Conservation (phyloP, 2,113 vertebrate species). For the Drymodes brunneopygia region DNA sequence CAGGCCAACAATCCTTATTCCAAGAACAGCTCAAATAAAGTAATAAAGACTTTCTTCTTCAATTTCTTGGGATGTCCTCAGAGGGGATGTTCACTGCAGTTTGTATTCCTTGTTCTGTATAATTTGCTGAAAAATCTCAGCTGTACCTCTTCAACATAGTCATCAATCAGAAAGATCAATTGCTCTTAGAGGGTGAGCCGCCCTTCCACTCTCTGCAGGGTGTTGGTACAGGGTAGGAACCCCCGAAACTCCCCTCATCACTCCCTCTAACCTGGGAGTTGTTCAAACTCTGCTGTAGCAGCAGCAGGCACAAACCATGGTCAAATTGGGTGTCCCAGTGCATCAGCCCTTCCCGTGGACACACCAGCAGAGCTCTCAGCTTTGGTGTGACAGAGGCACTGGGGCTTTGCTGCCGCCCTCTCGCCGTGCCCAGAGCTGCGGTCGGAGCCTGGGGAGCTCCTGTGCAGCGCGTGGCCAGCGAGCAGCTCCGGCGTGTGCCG, state of each 20-base stretch:
- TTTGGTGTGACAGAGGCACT: rapidly evolving
- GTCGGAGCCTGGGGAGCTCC: neutral
- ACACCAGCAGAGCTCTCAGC: rapidly evolving
- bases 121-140: neutral
- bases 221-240: neutral
- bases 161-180: neutral
- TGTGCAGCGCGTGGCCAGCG: rapidly evolving
- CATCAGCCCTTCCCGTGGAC: rapidly evolving
- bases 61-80: neutral
- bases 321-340: neutral
- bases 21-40: neutral
- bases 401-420: rapidly evolving
- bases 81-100: neutral
- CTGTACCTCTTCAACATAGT: neutral
- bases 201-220: neutral
- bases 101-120: neutral
- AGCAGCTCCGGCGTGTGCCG: rapidly evolving
- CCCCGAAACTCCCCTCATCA: neutral
- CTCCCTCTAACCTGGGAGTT: rapidly evolving
- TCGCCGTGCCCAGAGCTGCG: rapidly evolving
- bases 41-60: neutral
- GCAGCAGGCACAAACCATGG: rapidly evolving
- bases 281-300: neutral
- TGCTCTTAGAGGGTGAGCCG: neutral
- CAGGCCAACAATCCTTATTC: neutral